Conservation (phyloP, 1,140 invertebrate species). For the Contarinia nasturtii region DNA sequence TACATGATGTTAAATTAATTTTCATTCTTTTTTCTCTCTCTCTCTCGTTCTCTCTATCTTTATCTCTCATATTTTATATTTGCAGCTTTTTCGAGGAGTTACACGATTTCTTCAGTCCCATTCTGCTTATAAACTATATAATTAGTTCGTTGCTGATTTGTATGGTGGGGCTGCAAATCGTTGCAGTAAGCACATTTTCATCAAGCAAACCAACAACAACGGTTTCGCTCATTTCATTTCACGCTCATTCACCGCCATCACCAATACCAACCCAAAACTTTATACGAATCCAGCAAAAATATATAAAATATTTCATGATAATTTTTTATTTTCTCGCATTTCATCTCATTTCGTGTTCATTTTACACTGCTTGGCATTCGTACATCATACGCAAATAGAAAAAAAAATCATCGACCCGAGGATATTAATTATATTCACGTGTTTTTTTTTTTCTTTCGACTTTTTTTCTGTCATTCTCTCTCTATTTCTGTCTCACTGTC, state of each 20-base stretch:
- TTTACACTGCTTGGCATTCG: not conserved
- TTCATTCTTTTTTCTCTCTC: not conserved
- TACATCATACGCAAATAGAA: too few relatives aligned
- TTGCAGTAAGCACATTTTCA: constrained; percentile 12
- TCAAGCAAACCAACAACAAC: not conserved
- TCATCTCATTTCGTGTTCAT: not conserved
- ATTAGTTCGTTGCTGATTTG: constrained; percentile 20
- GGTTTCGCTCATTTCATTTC: not conserved
- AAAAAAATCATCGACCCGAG: not conserved
- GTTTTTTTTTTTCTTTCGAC: not conserved
- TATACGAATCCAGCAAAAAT: not conserved
- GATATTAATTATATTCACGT: not conserved
- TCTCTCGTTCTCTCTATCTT: constrained; percentile 1
- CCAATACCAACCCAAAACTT: not conserved
- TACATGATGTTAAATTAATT: not conserved
- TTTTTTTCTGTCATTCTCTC: not conserved
- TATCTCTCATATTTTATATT: too few relatives aligned
- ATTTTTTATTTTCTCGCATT: not conserved
- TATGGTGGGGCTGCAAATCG: constrained; percentile 22
- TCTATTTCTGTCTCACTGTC: not conserved
- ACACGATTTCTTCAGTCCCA: constrained; percentile 21
- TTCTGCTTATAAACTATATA: constrained; percentile 15
- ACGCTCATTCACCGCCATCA: not conserved
- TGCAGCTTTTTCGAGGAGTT: constrained; percentile 12
- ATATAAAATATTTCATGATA: too few relatives aligned